Evolutionary conservation across 2,797 vertebrate genomes (phyloP), one percentile per base, ranked within the genome.

Genomic region (Orestias chungarensis): DNA sequence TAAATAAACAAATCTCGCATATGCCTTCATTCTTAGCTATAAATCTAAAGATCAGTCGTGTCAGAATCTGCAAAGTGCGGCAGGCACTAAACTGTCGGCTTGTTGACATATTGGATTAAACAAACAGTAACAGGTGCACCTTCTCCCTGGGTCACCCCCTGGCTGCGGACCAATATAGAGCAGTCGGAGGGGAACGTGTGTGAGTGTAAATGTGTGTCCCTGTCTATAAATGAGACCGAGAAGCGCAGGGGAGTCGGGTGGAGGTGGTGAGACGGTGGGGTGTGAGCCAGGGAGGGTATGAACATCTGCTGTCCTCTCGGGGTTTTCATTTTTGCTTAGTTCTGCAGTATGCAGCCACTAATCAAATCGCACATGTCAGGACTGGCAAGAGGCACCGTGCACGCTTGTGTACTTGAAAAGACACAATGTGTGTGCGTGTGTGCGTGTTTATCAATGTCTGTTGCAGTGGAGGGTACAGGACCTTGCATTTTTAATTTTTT

Each of bases 321-420:
- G n/a, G 92, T 90, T 88, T 91, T 88, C 54, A 81, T 84, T 92
- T 93, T 88, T 92, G 93, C 94, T 93, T 93, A 93, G 88, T 82
- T 17, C 86, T 89, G 92, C 91, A 92, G 84, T 92, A 90, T 76
- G 61, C 79, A 86, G 82, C 80, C 90, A 90, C 92, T 93, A 93
- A 94, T 94, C 91, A 93, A 94, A 93, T 91, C 82, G 87, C 84
- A 91, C 89, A 91, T 90, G 88, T 92, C 90, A 88, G 82, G 91
- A 88, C 87, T 90, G 86, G 84, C 88, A 91, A 92, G 86, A 87
- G 83, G 80, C 87, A 82, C 62, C 78, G 52, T 75, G 73, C 76
- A 76, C 49, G 72, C 86, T 70, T 90, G 79, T 83, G 82, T 81
- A 72, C 75, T 38, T 50, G 71, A 64, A 54, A n/a, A 64, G 52